Conservation (phyloP, 2,113 vertebrate genomes). For the Eupsittula cactorum region DNA sequence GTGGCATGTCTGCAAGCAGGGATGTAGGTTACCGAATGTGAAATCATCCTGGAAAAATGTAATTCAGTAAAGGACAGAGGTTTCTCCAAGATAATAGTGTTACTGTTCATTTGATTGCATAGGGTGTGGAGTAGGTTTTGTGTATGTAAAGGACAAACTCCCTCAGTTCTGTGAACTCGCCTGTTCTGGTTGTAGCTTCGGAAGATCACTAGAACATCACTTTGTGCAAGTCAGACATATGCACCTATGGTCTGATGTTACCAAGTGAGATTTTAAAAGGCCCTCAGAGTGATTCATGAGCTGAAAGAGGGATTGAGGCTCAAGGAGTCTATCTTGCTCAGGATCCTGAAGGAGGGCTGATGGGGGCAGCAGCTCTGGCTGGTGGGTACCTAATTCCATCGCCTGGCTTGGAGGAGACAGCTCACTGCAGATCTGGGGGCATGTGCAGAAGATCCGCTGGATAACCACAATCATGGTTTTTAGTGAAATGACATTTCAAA, state of each 20-base stretch:
- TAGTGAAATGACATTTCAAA: neutral
- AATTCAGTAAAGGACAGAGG: neutral
- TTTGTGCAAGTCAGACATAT: neutral
- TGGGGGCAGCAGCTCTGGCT: too few species aligned
- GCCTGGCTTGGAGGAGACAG: fast-evolving
- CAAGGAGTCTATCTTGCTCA: neutral
- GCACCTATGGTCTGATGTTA: fast-evolving
- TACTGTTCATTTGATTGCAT: neutral
- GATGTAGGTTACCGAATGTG: neutral
- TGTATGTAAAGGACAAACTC: neutral
- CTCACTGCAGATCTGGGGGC: neutral
- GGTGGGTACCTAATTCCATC: fast-evolving
- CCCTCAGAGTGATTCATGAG: neutral
- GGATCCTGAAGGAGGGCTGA: fast-evolving
- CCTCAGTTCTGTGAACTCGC: neutral
- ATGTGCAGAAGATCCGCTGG: neutral
- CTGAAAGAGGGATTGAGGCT: neutral
- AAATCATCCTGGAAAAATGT: neutral
- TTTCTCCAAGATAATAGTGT: neutral
- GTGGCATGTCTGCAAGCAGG: neutral
- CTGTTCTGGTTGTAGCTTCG: neutral
- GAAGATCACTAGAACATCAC: neutral
- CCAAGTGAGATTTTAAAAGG: neutral
- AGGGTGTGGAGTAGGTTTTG: neutral
- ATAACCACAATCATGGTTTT: neutral